Evolutionary conservation across 1,140 invertebrate species (phyloP).

Genomic region (Drosophila nasuta): DNA sequence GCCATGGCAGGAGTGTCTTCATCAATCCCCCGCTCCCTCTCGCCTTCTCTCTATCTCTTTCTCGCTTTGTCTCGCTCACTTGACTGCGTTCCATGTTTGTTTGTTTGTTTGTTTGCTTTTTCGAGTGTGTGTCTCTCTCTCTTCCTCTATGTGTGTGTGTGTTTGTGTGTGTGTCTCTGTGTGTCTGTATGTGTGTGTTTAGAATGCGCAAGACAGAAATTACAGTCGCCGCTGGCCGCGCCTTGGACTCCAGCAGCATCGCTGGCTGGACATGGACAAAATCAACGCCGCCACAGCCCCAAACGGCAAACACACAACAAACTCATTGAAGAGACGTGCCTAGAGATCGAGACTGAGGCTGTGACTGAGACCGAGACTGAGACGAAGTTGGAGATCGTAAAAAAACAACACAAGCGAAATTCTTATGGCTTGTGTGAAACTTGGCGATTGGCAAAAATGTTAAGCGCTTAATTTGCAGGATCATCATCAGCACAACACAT

Average conservation of each 20-base stretch:
- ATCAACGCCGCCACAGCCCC: slow-evolving; percentile 55
- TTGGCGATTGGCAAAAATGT: slow-evolving; percentile 23
- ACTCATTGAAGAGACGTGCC: slow-evolving; percentile 35
- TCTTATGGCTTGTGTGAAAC: slow-evolving; percentile 25
- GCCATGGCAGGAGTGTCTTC: slow-evolving; percentile 59
- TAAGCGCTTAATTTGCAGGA: slow-evolving; percentile 49
- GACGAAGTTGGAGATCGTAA: slow-evolving; percentile 17
- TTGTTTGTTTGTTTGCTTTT: slow-evolving; percentile 71
- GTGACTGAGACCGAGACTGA: not conserved
- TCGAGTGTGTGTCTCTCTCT: slow-evolving; percentile 40
- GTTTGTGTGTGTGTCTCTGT: slow-evolving; percentile 25
- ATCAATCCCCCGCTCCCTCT: slow-evolving; percentile 14
- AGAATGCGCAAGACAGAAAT: slow-evolving; percentile 77
- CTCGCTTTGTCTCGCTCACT: slow-evolving; percentile 44
- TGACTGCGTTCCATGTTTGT: slow-evolving; percentile 79
- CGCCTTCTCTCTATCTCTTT: not conserved
- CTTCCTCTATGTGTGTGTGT: slow-evolving; percentile 12
- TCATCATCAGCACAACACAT: slow-evolving; percentile 29
- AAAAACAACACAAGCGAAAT: slow-evolving; percentile 46
- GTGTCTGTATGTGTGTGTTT: slow-evolving; percentile 65
- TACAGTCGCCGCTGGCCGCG: slow-evolving; percentile 74
- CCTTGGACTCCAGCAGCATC: slow-evolving; percentile 39
- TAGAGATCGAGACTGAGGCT: slow-evolving; percentile 6
- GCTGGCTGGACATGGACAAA: slow-evolving; percentile 45
- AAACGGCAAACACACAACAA: slow-evolving; percentile 49